Evolutionary conservation across 2,113 vertebrate genomes (phyloP).

Genomic region (Todiramphus chloris): DNA sequence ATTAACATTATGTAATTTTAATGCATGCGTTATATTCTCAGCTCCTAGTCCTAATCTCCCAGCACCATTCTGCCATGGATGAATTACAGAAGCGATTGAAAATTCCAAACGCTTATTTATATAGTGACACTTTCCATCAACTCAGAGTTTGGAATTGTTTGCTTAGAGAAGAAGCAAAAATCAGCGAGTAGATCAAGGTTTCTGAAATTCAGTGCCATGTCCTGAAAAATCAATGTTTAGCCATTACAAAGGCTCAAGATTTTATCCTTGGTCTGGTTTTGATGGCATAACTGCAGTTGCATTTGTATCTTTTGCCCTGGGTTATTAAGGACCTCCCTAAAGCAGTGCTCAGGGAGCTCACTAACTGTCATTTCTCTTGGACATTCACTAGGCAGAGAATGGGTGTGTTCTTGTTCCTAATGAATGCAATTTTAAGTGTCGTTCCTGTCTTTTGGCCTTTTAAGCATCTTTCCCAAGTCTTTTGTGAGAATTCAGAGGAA

Average conservation of each 20-base stretch:
- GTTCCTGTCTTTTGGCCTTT: not conserved
- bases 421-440: not conserved
- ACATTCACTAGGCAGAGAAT: not conserved
- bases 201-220: not conserved
- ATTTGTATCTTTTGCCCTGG: not conserved
- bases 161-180: not conserved
- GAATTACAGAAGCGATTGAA: not conserved
- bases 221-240: not conserved
- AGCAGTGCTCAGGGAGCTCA: not conserved
- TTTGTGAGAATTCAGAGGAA: not conserved
- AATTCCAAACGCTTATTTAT: not conserved
- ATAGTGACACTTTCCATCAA: not conserved
- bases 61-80: not conserved
- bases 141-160: not conserved
- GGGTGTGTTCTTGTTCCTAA: not conserved
- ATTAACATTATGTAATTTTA: not conserved
- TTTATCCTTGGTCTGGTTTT: not conserved
- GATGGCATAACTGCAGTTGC: not conserved
- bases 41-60: not conserved
- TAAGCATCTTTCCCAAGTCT: not conserved
- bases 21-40: not conserved
- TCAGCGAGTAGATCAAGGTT: not conserved
- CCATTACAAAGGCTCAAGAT: not conserved
- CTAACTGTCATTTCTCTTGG: not conserved
- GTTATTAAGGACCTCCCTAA: not conserved